These are phyloP conservation scores for Hydrocynus forskahlii DNA, from an alignment of 2,797 vertebrate genomes.

Conservation along the genomic window DNA sequence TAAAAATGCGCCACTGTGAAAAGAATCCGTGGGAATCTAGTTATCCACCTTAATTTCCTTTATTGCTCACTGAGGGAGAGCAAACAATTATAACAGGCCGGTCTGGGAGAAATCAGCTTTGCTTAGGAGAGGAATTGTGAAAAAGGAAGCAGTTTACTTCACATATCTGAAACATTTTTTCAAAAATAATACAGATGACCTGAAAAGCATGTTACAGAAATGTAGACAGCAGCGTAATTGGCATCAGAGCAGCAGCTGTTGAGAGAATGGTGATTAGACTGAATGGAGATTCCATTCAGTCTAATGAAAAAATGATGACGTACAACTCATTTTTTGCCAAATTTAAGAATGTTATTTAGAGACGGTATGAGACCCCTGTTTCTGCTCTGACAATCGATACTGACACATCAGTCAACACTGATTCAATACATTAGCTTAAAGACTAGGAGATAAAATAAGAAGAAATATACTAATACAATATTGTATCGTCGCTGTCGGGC, in stretches of 20 bases:
- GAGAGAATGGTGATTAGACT: too few relatives aligned
- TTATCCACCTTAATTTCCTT: conserved; percentile 6
- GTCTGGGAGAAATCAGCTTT: background rate
- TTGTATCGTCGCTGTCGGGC: too few relatives aligned
- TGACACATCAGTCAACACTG: too few relatives aligned
- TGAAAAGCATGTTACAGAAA: background rate
- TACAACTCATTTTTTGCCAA: too few relatives aligned
- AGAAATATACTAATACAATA: too few relatives aligned
- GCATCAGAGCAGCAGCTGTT: background rate
- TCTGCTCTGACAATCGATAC: too few relatives aligned
- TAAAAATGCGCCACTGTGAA: background rate
- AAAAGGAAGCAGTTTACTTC: background rate
- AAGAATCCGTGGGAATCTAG: background rate
- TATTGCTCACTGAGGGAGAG: background rate
- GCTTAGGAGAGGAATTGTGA: background rate
- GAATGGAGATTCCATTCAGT: too few relatives aligned
- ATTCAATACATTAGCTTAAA: too few relatives aligned
- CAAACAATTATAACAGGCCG: background rate
- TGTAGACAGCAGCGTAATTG: background rate
- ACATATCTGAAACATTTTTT: background rate
- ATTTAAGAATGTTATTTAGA: too few relatives aligned
- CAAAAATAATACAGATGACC: background rate
- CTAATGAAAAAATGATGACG: too few relatives aligned
- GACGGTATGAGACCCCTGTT: too few relatives aligned
- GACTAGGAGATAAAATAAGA: too few relatives aligned